Conservation (phyloP, 37 sponge, comb jelly and placozoan genomes). For the Geodia barretti region DNA sequence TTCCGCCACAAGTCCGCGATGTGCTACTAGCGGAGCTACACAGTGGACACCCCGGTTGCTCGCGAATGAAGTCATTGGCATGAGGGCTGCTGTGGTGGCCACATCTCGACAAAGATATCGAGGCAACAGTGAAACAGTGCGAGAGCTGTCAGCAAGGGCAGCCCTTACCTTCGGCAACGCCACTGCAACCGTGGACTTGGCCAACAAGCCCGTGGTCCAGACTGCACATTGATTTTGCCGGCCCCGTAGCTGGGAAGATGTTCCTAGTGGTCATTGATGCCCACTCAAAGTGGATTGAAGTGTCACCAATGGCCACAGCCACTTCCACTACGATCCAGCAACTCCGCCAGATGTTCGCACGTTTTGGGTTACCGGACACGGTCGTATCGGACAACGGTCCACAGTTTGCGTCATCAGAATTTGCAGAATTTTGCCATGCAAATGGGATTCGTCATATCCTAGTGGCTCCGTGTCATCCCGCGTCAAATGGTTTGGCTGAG, state of each 20-base stretch:
- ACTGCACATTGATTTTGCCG: constrained; percentile 49
- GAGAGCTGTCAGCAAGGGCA: constrained; percentile 1
- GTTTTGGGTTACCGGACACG: constrained; percentile 25
- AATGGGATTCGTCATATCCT: constrained; percentile 22
- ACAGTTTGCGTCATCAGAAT: constrained; percentile 34
- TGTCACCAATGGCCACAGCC: neutral
- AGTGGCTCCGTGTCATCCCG: no score
- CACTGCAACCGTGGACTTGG: constrained; percentile 35
- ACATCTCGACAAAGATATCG: constrained; percentile 25
- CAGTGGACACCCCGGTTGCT: constrained; percentile 36
- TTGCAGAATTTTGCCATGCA: constrained; percentile 18
- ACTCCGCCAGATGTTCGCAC: constrained; percentile 15
- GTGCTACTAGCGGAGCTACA: constrained; percentile 37
- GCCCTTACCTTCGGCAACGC: constrained; percentile 15
- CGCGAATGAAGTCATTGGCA: constrained; percentile 45
- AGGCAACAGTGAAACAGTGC: constrained; percentile 21
- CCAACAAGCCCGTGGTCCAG: constrained; percentile 30
- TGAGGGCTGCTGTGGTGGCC: constrained; percentile 56
- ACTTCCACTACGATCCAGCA: constrained; percentile 4
- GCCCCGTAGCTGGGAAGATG: no score
- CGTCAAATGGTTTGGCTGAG: constrained; percentile 41
- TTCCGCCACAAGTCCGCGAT: constrained; percentile 12
- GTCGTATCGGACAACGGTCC: constrained; percentile 50
- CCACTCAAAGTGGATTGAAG: no score
- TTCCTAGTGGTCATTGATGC: no score